Evolutionary conservation across 2,888 invertebrate genomes (phyloP).

Genomic region (Drosophila paramelanica): DNA sequence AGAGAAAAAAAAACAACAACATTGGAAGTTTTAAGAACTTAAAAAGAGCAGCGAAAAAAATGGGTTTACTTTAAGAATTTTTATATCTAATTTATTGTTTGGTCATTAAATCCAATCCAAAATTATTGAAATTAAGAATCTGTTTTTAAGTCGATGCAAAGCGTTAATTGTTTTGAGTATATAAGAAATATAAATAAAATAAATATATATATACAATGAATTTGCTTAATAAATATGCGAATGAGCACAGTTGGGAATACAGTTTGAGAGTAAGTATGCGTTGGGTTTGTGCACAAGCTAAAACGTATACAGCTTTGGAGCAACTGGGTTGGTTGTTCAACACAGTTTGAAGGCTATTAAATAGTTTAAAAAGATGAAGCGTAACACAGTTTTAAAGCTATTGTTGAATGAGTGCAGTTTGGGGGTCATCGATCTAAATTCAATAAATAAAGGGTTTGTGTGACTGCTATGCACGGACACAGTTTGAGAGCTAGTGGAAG

Average conservation of each 20-base stretch:
- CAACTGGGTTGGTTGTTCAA: background rate
- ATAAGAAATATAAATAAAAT: slow-evolving; percentile 35
- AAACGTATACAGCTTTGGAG: background rate
- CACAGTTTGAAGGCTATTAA: background rate
- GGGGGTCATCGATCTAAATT: background rate
- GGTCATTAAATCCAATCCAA: slow-evolving; percentile 53
- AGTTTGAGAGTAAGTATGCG: background rate
- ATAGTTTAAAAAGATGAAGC: no score
- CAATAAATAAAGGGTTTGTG: background rate
- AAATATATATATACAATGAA: slow-evolving; percentile 4
- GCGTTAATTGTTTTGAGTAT: slow-evolving; percentile 47
- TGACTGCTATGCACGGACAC: background rate
- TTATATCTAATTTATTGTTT: slow-evolving; percentile 72
- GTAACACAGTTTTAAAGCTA: background rate
- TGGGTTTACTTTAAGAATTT: slow-evolving; percentile 53
- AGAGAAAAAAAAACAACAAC: slow-evolving; percentile 28
- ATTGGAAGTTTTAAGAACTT: slow-evolving; percentile 11
- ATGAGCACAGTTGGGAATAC: background rate
- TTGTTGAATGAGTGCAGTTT: background rate
- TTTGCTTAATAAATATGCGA: background rate
- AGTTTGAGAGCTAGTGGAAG: slow-evolving; percentile 8
- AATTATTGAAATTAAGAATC: slow-evolving; percentile 62
- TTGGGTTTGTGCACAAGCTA: slow-evolving; percentile 15
- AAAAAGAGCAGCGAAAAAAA: slow-evolving; percentile 37
- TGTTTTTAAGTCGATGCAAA: slow-evolving; percentile 45